A percentile compares a stretch with the other conserved stretches of the same genome.
Evolutionary conservation across 2,113 vertebrate genomes (phyloP).

Genomic region (Castor canadensis): DNA sequence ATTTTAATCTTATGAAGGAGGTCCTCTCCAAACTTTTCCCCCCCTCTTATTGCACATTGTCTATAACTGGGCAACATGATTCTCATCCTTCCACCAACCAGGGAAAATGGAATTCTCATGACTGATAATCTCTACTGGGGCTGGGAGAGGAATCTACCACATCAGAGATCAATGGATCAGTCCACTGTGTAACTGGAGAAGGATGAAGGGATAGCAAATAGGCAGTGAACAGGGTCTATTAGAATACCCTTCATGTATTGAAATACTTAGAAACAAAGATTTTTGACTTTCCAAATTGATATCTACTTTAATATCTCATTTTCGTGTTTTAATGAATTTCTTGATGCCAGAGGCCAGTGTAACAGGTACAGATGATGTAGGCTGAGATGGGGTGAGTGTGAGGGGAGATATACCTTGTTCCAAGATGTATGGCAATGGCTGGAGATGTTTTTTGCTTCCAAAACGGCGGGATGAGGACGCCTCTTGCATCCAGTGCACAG

Average conservation of each 20-base stretch:
- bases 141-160: background rate
- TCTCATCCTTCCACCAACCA: background rate
- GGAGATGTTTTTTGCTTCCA: background rate
- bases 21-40: background rate
- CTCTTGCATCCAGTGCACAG: background rate
- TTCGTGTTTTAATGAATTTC: background rate
- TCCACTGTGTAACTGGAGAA: background rate
- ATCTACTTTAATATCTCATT: background rate
- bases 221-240: background rate
- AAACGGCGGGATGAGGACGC: background rate
- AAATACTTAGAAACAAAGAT: background rate
- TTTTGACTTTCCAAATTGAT: background rate
- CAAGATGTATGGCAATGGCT: background rate
- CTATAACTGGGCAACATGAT: background rate
- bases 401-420: background rate
- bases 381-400: background rate
- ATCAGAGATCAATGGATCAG: background rate
- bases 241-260: background rate
- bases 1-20: background rate
- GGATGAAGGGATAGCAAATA: too few relatives aligned
- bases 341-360: background rate
- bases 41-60: background rate
- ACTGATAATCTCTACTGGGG: background rate
- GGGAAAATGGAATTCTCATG: background rate
- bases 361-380: background rate